phyloP scores from a whole-genome alignment of 2,113 vertebrate genomes.

The Camelus bactrianus region DNA sequence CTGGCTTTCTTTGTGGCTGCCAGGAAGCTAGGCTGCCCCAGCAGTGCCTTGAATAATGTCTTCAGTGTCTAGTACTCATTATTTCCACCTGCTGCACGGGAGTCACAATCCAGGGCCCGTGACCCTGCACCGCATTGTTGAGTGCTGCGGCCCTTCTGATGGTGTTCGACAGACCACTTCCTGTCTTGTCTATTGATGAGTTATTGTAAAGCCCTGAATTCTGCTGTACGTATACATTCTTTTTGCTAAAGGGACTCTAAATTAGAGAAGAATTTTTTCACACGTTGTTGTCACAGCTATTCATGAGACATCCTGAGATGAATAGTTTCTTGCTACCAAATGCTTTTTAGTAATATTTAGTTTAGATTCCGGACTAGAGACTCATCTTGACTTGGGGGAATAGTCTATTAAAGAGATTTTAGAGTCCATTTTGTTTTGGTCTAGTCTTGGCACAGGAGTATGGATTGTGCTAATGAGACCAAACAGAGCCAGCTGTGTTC shows the following conservation, averaged over 20 bases:
- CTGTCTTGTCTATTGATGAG: not conserved
- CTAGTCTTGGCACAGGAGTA: conserved; percentile 5
- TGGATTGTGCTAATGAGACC: conserved; percentile 60
- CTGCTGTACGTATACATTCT: not conserved
- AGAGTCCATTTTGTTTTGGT: not conserved
- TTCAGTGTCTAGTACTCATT: conserved; percentile 44
- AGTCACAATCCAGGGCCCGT: not conserved
- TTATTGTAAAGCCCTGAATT: conserved; percentile 16
- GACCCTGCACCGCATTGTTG: not conserved
- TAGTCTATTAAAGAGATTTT: not conserved
- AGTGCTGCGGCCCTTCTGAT: not conserved
- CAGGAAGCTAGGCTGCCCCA: conserved; percentile 22
- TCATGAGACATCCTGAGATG: not conserved
- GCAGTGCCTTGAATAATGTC: conserved; percentile 11
- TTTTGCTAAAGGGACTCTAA: not conserved
- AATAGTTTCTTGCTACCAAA: conserved; percentile 19
- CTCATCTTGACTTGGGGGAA: not conserved
- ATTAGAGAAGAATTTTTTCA: not conserved
- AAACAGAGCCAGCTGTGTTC: conserved; percentile 68
- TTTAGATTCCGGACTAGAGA: not conserved
- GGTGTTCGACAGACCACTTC: conserved; percentile 7
- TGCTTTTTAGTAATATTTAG: conserved; percentile 34
- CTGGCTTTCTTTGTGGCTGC: conserved; percentile 58
- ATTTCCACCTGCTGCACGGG: conserved; percentile 30
- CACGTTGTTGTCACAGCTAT: not conserved